phyloP scores from a whole-genome alignment of 1,140 invertebrate genomes.

The Piezodorus guildinii region DNA sequence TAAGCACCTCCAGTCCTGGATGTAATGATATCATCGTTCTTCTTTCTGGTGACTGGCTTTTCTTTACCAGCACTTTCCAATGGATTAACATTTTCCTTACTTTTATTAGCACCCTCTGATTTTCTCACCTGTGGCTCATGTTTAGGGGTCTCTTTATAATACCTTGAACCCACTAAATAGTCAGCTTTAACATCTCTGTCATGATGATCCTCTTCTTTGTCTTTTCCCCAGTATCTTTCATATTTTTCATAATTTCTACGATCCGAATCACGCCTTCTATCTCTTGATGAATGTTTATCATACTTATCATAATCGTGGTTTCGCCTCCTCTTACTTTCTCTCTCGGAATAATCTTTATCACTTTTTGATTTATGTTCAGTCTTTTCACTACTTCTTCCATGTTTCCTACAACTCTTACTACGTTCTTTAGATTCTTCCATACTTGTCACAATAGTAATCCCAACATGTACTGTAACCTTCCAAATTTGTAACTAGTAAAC shows the following conservation, averaged over 20 bases:
- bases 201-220: background rate
- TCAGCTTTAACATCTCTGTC: background rate
- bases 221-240: slow-evolving; percentile 4
- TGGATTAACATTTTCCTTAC: background rate
- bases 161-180: slow-evolving; percentile 10
- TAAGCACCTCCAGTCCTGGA: slow-evolving; percentile 91
- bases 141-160: slow-evolving; percentile 14
- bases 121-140: background rate
- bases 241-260: background rate
- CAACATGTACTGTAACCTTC: too few relatives aligned
- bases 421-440: too few relatives aligned
- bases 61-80: background rate
- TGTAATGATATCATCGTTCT: slow-evolving; percentile 61
- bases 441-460: too few relatives aligned
- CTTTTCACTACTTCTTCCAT: too few relatives aligned
- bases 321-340: too few relatives aligned
- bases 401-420: too few relatives aligned
- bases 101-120: background rate
- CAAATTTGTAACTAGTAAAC: too few relatives aligned
- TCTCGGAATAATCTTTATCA: too few relatives aligned
- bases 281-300: too few relatives aligned
- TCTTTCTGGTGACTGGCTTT: slow-evolving; percentile 35
- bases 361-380: too few relatives aligned
- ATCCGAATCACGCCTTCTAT: too few relatives aligned
- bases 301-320: too few relatives aligned